phyloP scores from a whole-genome alignment of 2,797 vertebrate genomes.

The Picus viridis region DNA sequence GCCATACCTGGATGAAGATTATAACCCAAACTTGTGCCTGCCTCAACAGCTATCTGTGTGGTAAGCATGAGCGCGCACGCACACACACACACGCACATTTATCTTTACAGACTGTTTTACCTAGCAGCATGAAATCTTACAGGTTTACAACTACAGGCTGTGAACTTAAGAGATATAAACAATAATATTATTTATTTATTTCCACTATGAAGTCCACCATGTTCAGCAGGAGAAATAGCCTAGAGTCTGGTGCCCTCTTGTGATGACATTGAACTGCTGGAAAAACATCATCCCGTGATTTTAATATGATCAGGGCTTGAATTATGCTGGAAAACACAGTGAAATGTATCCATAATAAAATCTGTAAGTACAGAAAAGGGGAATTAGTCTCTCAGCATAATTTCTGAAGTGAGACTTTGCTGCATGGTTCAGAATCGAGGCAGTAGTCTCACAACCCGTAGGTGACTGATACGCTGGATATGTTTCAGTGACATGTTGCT shows the following conservation, averaged over 20 bases:
- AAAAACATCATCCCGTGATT: neutral
- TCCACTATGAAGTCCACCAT: neutral
- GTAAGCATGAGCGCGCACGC: neutral
- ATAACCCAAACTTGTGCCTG: neutral
- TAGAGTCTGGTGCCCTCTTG: constrained; percentile 65
- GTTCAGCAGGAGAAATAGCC: neutral
- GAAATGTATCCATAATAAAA: neutral
- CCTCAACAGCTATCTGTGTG: neutral
- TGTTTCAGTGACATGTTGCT: neutral
- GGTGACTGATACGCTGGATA: neutral
- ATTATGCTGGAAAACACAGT: neutral
- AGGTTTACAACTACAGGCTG: neutral
- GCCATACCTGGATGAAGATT: neutral
- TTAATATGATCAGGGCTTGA: neutral
- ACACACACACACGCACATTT: neutral
- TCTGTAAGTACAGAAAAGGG: neutral
- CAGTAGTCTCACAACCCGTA: neutral
- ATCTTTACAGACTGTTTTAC: neutral
- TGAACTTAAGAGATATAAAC: neutral
- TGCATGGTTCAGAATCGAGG: neutral
- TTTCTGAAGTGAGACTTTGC: neutral
- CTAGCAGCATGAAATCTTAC: neutral
- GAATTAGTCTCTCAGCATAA: neutral
- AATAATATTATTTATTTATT: neutral
- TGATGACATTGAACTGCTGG: neutral